Conservation (phyloP, 2,797 vertebrate genomes). For the Peromyscus aztecus region DNA sequence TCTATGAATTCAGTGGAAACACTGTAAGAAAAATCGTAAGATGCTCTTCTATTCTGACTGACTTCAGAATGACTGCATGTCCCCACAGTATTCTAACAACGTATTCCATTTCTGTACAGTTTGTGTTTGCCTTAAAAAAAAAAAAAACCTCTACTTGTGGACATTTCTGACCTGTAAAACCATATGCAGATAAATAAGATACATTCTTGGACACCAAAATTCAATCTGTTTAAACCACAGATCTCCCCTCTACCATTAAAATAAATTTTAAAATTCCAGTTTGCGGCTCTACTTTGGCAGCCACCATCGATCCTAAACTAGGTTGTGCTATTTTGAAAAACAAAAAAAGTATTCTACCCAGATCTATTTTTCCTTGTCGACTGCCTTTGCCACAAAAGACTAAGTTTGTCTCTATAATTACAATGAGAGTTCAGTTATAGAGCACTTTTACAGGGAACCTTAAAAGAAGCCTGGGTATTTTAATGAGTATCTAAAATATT, state of each 20-base stretch:
- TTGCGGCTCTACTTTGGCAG: conserved; percentile 70
- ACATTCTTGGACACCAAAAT: conserved; percentile 48
- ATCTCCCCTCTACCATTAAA: conserved; percentile 35
- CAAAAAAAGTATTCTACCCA: conserved; percentile 71
- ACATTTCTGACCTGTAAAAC: conserved; percentile 60
- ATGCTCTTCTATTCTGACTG: conserved; percentile 29
- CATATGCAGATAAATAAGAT: conserved; percentile 56
- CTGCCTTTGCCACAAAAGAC: conserved; percentile 81
- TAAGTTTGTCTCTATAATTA: conserved; percentile 76
- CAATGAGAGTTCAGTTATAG: conserved; percentile 73
- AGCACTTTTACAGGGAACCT: conserved; percentile 62
- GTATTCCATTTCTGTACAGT: conserved; percentile 51
- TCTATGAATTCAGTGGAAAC: conserved; percentile 45
- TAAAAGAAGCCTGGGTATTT: conserved; percentile 69
- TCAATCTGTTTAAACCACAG: conserved; percentile 65
- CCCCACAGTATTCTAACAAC: conserved; percentile 4
- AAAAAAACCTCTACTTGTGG: neutral
- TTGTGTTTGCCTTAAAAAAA: conserved; percentile 33
- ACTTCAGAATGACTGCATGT: conserved; percentile 16
- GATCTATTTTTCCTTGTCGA: conserved; percentile 76
- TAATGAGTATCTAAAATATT: conserved; percentile 58
- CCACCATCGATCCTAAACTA: conserved; percentile 75
- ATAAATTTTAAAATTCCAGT: conserved; percentile 54
- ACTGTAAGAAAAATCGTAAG: conserved; percentile 21
- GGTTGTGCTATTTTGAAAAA: conserved; percentile 77